Conservation (phyloP, 2,113 vertebrate species). For the Nannobrachium achirus region DNA sequence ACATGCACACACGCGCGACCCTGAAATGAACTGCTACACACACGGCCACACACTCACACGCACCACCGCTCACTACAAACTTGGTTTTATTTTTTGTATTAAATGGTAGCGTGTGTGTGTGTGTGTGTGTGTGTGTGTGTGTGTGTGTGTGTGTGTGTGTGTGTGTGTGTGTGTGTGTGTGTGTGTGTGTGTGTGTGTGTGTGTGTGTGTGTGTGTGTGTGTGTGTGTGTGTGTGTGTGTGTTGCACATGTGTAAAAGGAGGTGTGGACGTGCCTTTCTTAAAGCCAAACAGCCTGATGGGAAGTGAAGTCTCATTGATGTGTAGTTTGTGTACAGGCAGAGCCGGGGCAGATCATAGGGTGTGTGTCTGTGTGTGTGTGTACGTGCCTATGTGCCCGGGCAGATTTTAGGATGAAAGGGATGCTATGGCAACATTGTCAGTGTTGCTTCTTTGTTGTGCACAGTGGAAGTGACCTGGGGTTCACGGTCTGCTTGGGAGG, state of each 20-base stretch:
- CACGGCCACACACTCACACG: no score
- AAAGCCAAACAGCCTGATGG: neutral
- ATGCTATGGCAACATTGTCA: neutral
- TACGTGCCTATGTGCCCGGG: neutral
- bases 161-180: no score
- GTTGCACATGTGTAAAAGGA: neutral
- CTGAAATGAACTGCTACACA: no score
- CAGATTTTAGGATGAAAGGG: neutral
- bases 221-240: neutral
- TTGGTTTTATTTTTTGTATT: no score
- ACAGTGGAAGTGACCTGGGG: neutral
- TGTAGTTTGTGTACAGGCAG: neutral
- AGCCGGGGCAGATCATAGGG: no score
- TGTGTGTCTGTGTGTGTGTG: no score
- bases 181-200: no score
- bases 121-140: no score
- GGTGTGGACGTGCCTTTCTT: neutral
- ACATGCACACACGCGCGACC: no score
- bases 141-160: no score
- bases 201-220: conserved; percentile 1
- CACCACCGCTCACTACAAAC: no score
- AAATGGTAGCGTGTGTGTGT: no score
- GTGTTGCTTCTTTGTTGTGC: neutral
- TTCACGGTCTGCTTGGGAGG: neutral
- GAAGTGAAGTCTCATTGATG: neutral